Evolutionary conservation across 1,140 invertebrate genomes (phyloP).

Genomic region (Drosophila simulans): DNA sequence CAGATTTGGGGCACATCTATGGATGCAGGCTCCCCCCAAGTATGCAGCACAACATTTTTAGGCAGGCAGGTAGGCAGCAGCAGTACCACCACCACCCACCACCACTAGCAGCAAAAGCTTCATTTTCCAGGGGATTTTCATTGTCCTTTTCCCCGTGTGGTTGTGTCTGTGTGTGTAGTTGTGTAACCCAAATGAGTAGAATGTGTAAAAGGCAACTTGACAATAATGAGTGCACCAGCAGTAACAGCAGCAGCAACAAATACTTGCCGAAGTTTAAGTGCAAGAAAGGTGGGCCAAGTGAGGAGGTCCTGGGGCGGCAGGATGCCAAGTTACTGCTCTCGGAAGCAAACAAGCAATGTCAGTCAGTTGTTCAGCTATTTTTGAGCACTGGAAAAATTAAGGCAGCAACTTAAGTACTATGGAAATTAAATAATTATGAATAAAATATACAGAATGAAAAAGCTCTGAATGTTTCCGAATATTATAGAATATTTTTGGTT

Average conservation of each 20-base stretch:
- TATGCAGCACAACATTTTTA: conserved; percentile 10
- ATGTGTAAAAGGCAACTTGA: conserved; percentile 63
- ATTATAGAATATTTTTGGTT: background rate
- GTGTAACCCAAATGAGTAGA: conserved; percentile 61
- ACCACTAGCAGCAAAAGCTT: background rate
- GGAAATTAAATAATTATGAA: background rate
- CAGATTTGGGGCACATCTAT: conserved; percentile 12
- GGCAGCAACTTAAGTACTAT: too few relatives aligned
- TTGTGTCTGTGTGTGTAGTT: conserved; percentile 21
- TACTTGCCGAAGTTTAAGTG: conserved; percentile 46
- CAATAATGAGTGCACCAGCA: conserved; percentile 63
- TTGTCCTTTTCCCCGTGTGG: conserved; percentile 9
- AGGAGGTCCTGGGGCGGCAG: background rate
- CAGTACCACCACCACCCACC: too few relatives aligned
- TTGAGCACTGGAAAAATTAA: conserved; percentile 10
- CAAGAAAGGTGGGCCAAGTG: conserved; percentile 21
- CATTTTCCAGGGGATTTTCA: conserved; percentile 24
- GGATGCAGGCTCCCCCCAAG: conserved; percentile 15
- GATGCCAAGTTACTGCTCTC: conserved; percentile 27
- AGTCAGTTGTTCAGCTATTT: conserved; percentile 32
- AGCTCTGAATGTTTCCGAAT: too few relatives aligned
- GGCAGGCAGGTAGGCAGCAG: background rate
- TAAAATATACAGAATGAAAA: background rate
- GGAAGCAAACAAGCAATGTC: conserved; percentile 51
- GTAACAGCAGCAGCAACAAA: conserved; percentile 25